These are phyloP conservation scores for Plecotus auritus DNA, from an alignment of 2,113 vertebrate species.

Conservation along the genomic window DNA sequence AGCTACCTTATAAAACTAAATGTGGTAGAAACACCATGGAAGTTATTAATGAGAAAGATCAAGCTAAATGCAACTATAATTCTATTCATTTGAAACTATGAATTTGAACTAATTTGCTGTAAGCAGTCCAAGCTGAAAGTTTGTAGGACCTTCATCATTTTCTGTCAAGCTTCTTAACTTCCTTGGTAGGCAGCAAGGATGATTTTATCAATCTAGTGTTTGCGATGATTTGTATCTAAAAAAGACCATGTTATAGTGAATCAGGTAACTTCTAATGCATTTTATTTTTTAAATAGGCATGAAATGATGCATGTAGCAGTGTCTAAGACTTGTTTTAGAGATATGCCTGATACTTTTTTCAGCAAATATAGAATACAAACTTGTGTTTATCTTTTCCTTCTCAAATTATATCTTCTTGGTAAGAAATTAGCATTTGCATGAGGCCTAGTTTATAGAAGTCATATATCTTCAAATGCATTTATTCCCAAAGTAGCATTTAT, in stretches of 20 bases:
- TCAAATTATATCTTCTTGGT: not conserved
- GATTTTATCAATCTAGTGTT: slow-evolving; percentile 55
- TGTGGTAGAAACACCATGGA: not conserved
- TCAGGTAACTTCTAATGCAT: slow-evolving; percentile 36
- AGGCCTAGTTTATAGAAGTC: not conserved
- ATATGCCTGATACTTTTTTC: not conserved
- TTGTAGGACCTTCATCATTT: slow-evolving; percentile 23
- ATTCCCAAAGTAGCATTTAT: not conserved
- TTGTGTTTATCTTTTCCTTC: not conserved
- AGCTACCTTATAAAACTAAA: slow-evolving; percentile 9
- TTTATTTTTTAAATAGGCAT: slow-evolving; percentile 47
- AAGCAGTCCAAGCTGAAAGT: not conserved
- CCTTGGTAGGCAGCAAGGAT: not conserved
- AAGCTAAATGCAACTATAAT: slow-evolving; percentile 27
- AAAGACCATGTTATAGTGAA: not conserved
- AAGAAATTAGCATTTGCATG: not conserved
- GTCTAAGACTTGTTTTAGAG: slow-evolving; percentile 36
- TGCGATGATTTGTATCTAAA: slow-evolving; percentile 42
- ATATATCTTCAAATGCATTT: not conserved
- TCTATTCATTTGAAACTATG: slow-evolving; percentile 20
- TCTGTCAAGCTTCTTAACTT: slow-evolving; percentile 41
- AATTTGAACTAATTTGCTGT: slow-evolving; percentile 52
- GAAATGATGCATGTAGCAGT: not conserved
- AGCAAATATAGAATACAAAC: not conserved
- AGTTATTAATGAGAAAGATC: slow-evolving; percentile 34